Percentiles rank a stretch among this genome's conserved stretches.
phyloP scores from a whole-genome alignment of 2,888 invertebrate genomes.

The Coelopa pilipes region DNA sequence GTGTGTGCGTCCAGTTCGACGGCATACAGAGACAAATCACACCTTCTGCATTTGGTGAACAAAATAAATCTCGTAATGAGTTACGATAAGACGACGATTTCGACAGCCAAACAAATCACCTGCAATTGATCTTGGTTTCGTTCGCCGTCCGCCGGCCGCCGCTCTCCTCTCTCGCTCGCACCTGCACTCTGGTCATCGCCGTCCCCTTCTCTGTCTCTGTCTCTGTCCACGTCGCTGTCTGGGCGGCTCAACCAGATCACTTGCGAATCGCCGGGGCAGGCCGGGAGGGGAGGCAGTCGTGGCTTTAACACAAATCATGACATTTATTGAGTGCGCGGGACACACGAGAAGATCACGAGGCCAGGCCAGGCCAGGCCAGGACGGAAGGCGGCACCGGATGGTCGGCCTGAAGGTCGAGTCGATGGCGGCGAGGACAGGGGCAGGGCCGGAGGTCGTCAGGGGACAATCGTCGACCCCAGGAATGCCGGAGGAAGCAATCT shows the following conservation, averaged over 20 bases:
- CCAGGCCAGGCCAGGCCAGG: too few relatives aligned
- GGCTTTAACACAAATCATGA: conserved; percentile 54
- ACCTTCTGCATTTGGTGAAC: conserved; percentile 67
- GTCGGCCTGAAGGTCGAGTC: too few relatives aligned
- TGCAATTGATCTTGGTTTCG: conserved; percentile 64
- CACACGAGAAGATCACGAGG: conserved; percentile 6
- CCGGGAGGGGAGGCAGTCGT: conserved; percentile 16
- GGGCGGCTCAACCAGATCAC: conserved; percentile 42
- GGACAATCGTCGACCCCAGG: too few relatives aligned
- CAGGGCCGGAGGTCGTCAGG: too few relatives aligned
- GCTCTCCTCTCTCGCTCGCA: conserved; percentile 11
- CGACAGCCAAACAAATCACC: conserved; percentile 68
- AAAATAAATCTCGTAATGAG: conserved; percentile 68
- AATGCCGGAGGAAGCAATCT: too few relatives aligned
- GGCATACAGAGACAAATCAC: conserved; percentile 65
- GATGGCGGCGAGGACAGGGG: too few relatives aligned
- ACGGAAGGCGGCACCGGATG: too few relatives aligned
- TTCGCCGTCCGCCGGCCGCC: conserved; percentile 45
- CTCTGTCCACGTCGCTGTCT: background rate
- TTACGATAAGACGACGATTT: conserved; percentile 67
- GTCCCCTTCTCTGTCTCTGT: background rate
- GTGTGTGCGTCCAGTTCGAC: conserved; percentile 3
- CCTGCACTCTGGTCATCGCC: background rate
- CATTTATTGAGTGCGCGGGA: conserved; percentile 61
- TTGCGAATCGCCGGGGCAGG: conserved; percentile 27